phyloP scores from a whole-genome alignment of 2,113 vertebrate species.

The Tupaia chinensis region DNA sequence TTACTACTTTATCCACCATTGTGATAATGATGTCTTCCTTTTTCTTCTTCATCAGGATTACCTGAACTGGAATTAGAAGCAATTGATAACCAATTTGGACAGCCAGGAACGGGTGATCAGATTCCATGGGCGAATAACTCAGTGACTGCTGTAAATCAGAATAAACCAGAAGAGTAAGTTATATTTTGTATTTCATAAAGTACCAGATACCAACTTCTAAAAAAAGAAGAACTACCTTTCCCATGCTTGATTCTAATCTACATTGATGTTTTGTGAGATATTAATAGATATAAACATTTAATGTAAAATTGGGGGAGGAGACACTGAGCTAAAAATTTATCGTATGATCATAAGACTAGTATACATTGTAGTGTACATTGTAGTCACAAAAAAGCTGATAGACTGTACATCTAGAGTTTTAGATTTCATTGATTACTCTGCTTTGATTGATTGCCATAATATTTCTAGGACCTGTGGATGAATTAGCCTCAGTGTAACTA shows the following conservation, averaged over 20 bases:
- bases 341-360: not conserved
- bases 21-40: constrained; percentile 25
- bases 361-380: not conserved
- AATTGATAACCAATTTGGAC: constrained; percentile 86
- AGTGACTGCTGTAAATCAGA: constrained; percentile 84
- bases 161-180: constrained; percentile 88
- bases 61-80: constrained; percentile 87
- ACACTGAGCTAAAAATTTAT: not conserved
- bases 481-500: not conserved
- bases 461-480: not conserved
- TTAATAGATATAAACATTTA: constrained; percentile 12
- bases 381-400: constrained; percentile 2
- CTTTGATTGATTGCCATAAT: constrained; percentile 18
- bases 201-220: constrained; percentile 45
- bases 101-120: constrained; percentile 85
- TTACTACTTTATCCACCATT: constrained; percentile 10
- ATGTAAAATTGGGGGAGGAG: not conserved
- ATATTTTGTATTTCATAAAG: not conserved
- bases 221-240: constrained; percentile 38
- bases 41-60: constrained; percentile 82
- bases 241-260: constrained; percentile 4
- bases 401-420: not conserved
- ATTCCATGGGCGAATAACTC: constrained; percentile 85
- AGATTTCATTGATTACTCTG: constrained; percentile 23
- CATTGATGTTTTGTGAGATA: constrained; percentile 32